Evolutionary conservation across 1,140 invertebrate genomes (phyloP).

Genomic region (Drosophila sproati): DNA sequence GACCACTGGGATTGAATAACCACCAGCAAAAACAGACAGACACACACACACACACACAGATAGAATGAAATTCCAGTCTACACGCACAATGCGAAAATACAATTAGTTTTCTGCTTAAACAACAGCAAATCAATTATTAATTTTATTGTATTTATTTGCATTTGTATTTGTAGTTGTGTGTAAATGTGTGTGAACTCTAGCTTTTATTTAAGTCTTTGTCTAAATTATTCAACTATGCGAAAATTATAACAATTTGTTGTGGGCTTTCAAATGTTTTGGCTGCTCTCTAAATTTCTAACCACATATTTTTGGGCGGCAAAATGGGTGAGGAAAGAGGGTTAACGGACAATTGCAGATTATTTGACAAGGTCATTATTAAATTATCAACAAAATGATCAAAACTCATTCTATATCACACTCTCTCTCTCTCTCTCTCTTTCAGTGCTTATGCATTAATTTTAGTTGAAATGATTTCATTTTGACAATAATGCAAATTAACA

Average conservation of each 20-base stretch:
- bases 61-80: not conserved
- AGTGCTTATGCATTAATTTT: not conserved
- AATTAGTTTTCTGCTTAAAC: slow-evolving; percentile 68
- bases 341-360: slow-evolving; percentile 39
- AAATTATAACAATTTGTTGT: slow-evolving; percentile 30
- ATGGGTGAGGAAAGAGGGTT: not conserved
- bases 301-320: no score
- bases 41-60: not conserved
- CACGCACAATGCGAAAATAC: slow-evolving; percentile 46
- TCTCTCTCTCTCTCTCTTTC: no score
- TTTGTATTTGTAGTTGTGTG: slow-evolving; percentile 35
- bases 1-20: not conserved
- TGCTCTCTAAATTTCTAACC: slow-evolving; percentile 5
- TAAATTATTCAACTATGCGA: slow-evolving; percentile 58
- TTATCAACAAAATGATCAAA: slow-evolving; percentile 26
- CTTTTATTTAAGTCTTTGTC: slow-evolving; percentile 64
- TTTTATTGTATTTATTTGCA: slow-evolving; percentile 44
- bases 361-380: slow-evolving; percentile 41
- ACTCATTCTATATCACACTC: not conserved
- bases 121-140: slow-evolving; percentile 75
- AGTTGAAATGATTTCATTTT: not conserved
- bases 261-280: not conserved
- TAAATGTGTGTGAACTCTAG: slow-evolving; percentile 51
- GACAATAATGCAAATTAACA: slow-evolving; percentile 13
- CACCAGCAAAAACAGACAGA: slow-evolving; percentile 1